Evolutionary conservation across 1,140 invertebrate genomes (phyloP), one percentile per base, ranked within the genome.

Genomic region (Ylistrum balloti): DNA sequence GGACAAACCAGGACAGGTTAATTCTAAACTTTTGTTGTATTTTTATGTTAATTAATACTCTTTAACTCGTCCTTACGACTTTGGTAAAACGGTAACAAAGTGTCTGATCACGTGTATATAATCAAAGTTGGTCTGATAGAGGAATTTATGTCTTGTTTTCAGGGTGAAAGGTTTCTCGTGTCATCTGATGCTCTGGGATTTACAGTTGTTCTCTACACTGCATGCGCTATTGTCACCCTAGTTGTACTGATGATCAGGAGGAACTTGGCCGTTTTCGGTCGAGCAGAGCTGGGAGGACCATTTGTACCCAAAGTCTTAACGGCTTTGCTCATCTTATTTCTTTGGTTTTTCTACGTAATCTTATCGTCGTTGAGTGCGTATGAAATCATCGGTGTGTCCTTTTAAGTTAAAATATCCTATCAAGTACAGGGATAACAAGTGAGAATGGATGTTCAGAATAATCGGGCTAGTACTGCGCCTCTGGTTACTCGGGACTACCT

Each of bases 211-310:
- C 94, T 97, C 38, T 97, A 97, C 95, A 96, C 97, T 5, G 95
- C 96, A 2, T 95, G 95, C 85, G 96, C 97, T 3, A 90, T 97
- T n/a, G 34, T 97, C 5, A 96, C 96, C 34, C 95, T 97, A 11
- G 89, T 93, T 0, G 35, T 97, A 5, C 92, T 97, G 0, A 89
- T 97, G 20, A 32, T 96, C 90, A 94, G 97, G 93, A 96, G 95
- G 33, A 90, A 89, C 74, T 33, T 97, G 28, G 87, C 91, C 0
- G 34, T 96, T 15, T 97, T 97, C 93, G 97, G 97, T n/a, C 96
- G 96, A 88, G 97, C 96, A 20, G 97, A 97, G 95, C 95, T 97
- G 2, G 97, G 97, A 32, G 97, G 97, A 22, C 96, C 96, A 17
- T 91, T 88, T 7, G 90, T 91, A 7, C 86, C 95, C 0, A 97